These are phyloP conservation scores for Brachypteracias leptosomus DNA, from an alignment of 2,113 vertebrate species.

Conservation along the genomic window DNA sequence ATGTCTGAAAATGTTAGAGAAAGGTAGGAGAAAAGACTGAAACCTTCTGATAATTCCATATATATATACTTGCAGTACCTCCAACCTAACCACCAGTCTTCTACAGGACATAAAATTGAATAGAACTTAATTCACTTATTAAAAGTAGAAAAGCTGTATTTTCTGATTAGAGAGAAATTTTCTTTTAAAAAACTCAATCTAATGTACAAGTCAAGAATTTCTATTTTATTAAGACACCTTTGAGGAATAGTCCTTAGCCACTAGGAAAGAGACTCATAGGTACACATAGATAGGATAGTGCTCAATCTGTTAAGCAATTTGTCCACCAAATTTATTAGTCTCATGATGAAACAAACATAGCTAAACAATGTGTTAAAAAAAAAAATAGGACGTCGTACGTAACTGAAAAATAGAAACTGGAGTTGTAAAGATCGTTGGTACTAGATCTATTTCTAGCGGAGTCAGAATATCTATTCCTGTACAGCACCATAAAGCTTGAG, in stretches of 20 bases:
- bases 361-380: background rate
- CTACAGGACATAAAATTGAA: background rate
- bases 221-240: background rate
- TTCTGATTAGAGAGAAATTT: background rate
- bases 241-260: background rate
- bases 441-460: background rate
- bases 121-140: background rate
- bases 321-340: background rate
- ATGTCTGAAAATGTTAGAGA: background rate
- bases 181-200: background rate
- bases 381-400: background rate
- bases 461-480: background rate
- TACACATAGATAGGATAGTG: background rate
- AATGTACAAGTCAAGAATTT: background rate
- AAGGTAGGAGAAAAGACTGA: background rate
- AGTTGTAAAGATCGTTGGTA: background rate
- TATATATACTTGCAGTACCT: background rate
- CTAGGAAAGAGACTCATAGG: background rate
- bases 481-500: background rate
- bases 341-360: background rate
- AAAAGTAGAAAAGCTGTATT: background rate
- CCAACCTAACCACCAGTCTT: background rate
- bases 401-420: background rate
- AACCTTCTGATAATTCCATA: background rate
- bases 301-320: background rate